Evolutionary conservation across 2,797 vertebrate species (phyloP).

Genomic region (Chloroceryle inda): DNA sequence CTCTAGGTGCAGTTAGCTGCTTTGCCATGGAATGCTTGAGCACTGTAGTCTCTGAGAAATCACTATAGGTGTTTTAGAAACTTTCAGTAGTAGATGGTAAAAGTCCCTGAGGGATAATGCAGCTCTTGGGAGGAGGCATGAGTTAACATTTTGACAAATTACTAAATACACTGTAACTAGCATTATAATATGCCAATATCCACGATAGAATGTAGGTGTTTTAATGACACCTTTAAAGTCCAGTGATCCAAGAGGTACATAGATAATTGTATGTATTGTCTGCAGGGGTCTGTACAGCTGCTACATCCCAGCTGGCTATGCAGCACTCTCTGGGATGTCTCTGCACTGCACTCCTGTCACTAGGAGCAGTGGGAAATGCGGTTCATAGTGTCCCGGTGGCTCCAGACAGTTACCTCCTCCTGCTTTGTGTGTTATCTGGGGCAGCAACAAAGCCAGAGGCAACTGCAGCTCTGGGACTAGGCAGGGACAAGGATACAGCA

Average conservation of each 20-base stretch:
- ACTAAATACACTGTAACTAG: neutral
- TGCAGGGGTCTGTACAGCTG: neutral
- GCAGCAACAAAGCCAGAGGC: neutral
- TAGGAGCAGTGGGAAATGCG: neutral
- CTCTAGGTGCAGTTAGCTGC: neutral
- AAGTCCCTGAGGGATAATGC: neutral
- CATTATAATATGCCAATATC: neutral
- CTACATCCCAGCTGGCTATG: neutral
- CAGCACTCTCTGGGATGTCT: neutral
- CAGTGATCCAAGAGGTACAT: neutral
- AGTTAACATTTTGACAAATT: neutral
- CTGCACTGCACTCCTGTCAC: neutral
- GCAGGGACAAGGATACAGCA: neutral
- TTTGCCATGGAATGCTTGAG: neutral
- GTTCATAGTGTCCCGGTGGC: neutral
- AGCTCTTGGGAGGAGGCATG: neutral
- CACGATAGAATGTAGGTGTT: neutral
- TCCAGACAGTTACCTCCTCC: neutral
- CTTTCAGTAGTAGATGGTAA: neutral
- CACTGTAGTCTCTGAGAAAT: neutral
- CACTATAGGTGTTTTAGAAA: neutral
- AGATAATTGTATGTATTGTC: accelerated
- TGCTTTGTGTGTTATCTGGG: neutral
- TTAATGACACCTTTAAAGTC: neutral
- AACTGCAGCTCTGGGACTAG: neutral